These are phyloP conservation scores for Tauraco hartlaubi DNA, from an alignment of 2,797 vertebrate genomes.

Conservation along the genomic window DNA sequence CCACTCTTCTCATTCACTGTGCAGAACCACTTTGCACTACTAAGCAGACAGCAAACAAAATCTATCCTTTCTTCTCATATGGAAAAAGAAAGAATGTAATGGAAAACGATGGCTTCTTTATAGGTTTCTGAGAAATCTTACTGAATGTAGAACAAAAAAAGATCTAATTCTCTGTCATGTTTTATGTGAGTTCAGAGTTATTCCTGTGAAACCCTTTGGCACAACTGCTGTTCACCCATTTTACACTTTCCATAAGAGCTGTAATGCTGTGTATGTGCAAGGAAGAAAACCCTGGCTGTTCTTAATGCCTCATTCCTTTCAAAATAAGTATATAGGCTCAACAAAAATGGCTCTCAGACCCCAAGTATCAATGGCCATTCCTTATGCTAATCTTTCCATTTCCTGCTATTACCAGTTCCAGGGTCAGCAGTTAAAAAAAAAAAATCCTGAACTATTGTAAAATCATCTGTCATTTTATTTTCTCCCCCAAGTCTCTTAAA, in stretches of 20 bases:
- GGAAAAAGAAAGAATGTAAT: background rate
- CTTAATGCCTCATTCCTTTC: slow-evolving; percentile 14
- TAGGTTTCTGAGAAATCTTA: background rate
- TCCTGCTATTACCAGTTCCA: slow-evolving; percentile 57
- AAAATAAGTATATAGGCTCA: slow-evolving; percentile 29
- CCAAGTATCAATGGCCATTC: slow-evolving; percentile 65
- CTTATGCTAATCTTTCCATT: slow-evolving; percentile 67
- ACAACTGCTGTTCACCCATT: slow-evolving; percentile 31
- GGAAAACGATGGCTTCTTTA: background rate
- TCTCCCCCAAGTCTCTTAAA: slow-evolving; percentile 39
- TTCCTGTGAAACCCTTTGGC: slow-evolving; percentile 44
- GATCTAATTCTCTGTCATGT: background rate
- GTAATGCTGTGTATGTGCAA: background rate
- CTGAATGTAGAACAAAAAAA: background rate
- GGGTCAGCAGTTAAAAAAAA: slow-evolving; percentile 38
- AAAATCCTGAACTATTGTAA: slow-evolving; percentile 47
- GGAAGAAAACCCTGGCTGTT: background rate
- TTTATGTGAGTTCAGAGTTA: background rate
- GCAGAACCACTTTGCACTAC: background rate
- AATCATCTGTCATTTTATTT: slow-evolving; percentile 71
- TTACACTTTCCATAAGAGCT: slow-evolving; percentile 34
- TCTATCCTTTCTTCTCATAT: background rate
- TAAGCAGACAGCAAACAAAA: background rate
- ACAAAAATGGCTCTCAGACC: slow-evolving; percentile 47
- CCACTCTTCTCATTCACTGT: background rate